Evolutionary conservation across 2,888 invertebrate genomes (phyloP).

Genomic region (Creontiades dilutus): DNA sequence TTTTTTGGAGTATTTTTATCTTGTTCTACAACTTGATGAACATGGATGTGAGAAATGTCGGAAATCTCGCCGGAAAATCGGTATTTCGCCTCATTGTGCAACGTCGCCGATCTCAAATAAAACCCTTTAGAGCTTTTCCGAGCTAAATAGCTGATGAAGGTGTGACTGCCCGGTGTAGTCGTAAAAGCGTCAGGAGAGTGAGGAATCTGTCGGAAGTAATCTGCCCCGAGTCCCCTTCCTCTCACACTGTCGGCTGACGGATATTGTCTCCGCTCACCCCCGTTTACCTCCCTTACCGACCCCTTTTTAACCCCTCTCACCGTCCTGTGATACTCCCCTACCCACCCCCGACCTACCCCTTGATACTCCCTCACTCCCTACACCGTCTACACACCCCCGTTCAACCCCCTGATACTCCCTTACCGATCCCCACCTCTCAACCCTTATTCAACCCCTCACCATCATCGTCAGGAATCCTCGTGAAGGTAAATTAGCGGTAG

Average conservation of each 20-base stretch:
- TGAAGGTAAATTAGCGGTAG: slow-evolving; percentile 12
- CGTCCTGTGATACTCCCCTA: not conserved
- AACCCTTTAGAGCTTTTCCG: too few species aligned
- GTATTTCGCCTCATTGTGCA: too few species aligned
- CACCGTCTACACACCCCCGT: not conserved
- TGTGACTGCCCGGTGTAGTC: not conserved
- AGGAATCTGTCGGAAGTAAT: slow-evolving; percentile 42
- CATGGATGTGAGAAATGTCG: too few species aligned
- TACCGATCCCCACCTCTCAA: too few species aligned
- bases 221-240: slow-evolving; percentile 3
- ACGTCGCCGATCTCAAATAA: too few species aligned
- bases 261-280: not conserved
- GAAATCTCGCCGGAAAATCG: too few species aligned
- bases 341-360: not conserved
- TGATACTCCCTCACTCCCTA: not conserved
- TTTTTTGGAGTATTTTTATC: too few species aligned
- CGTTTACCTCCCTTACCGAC: too few species aligned
- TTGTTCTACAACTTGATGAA: too few species aligned
- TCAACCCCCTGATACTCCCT: not conserved
- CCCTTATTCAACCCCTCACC: too few species aligned
- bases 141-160: not conserved
- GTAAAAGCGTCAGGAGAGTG: slow-evolving; percentile 16
- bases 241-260: slow-evolving; percentile 11
- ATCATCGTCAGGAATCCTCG: too few species aligned
- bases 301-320: not conserved